Base-by-base conservation (phyloP, 2,888 invertebrate genomes). In the Lathronympha strigana region DNA sequence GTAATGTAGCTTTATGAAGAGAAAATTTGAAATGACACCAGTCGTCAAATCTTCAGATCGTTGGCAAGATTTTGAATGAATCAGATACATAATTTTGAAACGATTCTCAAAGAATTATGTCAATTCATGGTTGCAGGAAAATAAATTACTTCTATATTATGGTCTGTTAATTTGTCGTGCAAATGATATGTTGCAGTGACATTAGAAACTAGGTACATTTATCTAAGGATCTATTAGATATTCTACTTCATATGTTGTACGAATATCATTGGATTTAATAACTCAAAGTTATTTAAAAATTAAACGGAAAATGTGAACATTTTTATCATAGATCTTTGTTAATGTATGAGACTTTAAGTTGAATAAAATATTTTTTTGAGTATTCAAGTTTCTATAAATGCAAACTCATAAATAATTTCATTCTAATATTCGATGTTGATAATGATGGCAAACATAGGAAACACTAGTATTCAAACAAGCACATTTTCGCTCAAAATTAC, bases 301-400 rank as follows among this genome's bases (percentile, higher is more conserved):
- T 40, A 19, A 17, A 15, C 17, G 40, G 15, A 19, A n/a, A n/a
- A 36, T 5, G 1, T n/a, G 5, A 36, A n/a, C 0, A 40, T 47
- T 47, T 23, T n/a, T 3, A 6, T 23, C 45, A 23, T 4, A 11
- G 21, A 19, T 13, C 5, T 21, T 15, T 17, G 11, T 21, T 21
- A 21, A 11, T 2, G 17, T 17, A 53, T 53, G 21, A 21, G 31
- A 19, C 51, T 21, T n/a, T 50, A 1, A 4, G 6, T 17, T 28
- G 17, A 19, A 11, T 2, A 55, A 55, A 40, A 28, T 43, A 40
- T n/a, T 17, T 21, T 57, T 19, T 31, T 31, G 57, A 57, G 57
- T 57, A 57, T 57, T 45, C n/a, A 19, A 4, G 31, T 8, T 43
- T 57, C n/a, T 21, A 17, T 40, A 55, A 57, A 45, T 57, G 57